Evolutionary conservation across 2,797 vertebrate species (phyloP), one percentile per base, ranked within the genome.

Genomic region (Acipenser oxyrinchus): DNA sequence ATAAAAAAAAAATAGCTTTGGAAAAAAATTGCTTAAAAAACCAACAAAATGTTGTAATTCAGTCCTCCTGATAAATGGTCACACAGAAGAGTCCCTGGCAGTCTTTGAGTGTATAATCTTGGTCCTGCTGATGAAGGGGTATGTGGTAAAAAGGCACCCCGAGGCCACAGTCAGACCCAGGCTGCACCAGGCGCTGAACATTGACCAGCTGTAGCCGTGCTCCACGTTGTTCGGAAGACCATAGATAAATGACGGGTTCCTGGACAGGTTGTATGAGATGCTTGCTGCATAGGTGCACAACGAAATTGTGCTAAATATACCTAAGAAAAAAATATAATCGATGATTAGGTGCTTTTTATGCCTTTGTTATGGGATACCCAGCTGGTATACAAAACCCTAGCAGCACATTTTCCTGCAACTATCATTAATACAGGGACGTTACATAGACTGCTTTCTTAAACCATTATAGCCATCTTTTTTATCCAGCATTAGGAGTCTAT

Each of bases 251-350:
- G 88, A 90, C 0, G 91, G 91, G 69, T 88, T 88, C 51, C 94
- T 87, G 68, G 91, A 90, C 62, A 94, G 83, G 75, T 95, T 92
- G 1, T 94, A 93, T 64, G 87, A 90, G 73, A 93, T 71, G 7
- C 91, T 95, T 78, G 91, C 89, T 4, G 92, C 89, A 0, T 93
- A 94, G 3, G 91, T 92, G 69, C 93, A 94, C 74, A 93, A 80
- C 48, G 92, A 94, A 76, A 94, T 89, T 78, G 90, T 91, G 84
- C 93, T 93, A 84, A 95, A 94, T 76, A 93, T 91, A 64, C 90
- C 93, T 94, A 70, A 10, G 75, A 74, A 72, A 62, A 73, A 53
- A 81, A 37, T 37, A 37, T 37, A 37, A 37, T 37, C 3, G 4
- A 37, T 37, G 37, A 37, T 37, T 37, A 37, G 37, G 37, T 37